A percentile compares a stretch with the other conserved stretches of the same genome.
Conservation (phyloP, 37 sponge, comb jelly and placozoan genomes). For the Oscarella lobularis region DNA sequence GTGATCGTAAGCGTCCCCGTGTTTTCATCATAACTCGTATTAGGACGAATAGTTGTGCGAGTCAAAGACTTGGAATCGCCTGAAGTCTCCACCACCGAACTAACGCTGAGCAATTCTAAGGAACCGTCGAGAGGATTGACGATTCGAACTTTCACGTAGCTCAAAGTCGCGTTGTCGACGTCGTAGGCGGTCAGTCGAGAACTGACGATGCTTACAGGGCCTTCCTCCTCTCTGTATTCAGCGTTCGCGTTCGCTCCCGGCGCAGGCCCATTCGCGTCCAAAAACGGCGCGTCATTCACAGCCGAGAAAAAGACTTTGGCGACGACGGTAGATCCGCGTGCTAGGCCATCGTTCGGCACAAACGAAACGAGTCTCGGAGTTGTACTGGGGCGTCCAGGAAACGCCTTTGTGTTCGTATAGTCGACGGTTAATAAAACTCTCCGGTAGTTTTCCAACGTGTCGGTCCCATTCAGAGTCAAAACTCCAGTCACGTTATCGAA, state of each 20-base stretch:
- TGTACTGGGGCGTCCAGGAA: constrained; percentile 62
- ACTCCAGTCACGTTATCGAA: constrained; percentile 9
- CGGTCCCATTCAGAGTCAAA: constrained; percentile 36
- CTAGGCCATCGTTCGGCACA: constrained; percentile 53
- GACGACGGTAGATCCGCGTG: constrained; percentile 23
- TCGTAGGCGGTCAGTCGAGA: constrained; percentile 35
- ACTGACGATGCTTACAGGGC: constrained; percentile 20
- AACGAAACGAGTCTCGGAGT: constrained; percentile 52
- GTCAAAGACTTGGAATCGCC: constrained; percentile 3
- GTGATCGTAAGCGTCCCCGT: constrained; percentile 35
- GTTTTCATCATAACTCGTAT: constrained; percentile 1
- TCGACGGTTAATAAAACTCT: constrained; percentile 34
- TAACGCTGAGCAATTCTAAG: constrained; percentile 35
- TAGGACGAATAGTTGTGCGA: constrained; percentile 6
- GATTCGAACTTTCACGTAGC: constrained; percentile 30
- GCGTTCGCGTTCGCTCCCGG: constrained; percentile 12
- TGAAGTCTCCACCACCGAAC: constrained; percentile 12
- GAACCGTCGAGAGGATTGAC: constrained; percentile 29
- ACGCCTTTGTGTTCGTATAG: constrained; percentile 43
- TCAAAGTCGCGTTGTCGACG: constrained; percentile 44
- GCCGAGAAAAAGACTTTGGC: constrained; percentile 43
- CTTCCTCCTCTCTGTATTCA: constrained; percentile 47
- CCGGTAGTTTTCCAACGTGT: constrained; percentile 46
- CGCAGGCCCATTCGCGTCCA: constrained; percentile 47
- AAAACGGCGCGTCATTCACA: constrained; percentile 66